Evolutionary conservation across 2,888 invertebrate species (phyloP).

Genomic region (Oligia latruncula): DNA sequence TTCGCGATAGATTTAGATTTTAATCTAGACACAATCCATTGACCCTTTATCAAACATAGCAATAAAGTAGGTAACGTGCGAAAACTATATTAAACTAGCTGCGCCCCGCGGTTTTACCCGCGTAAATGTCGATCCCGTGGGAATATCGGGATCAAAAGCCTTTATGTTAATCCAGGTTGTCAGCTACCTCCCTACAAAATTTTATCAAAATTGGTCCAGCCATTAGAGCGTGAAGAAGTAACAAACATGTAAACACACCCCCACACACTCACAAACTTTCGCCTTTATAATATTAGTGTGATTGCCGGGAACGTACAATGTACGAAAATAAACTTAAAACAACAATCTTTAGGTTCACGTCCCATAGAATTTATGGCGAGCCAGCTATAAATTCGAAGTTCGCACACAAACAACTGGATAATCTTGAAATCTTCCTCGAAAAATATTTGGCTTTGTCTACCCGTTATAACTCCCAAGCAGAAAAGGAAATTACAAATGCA

Average conservation of each 20-base stretch:
- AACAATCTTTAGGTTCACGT: slow-evolving; percentile 22
- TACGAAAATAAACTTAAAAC: slow-evolving; percentile 14
- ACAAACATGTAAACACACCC: too few species aligned
- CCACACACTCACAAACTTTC: too few species aligned
- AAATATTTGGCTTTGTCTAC: background rate
- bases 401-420: background rate
- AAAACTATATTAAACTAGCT: slow-evolving; percentile 8
- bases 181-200: too few species aligned
- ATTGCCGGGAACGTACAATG: slow-evolving; percentile 22
- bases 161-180: too few species aligned
- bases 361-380: slow-evolving; percentile 18
- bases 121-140: too few species aligned
- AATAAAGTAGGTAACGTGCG: slow-evolving; percentile 8
- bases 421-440: background rate
- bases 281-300: too few species aligned
- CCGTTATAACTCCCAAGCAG: background rate
- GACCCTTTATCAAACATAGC: slow-evolving; percentile 28
- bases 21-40: slow-evolving; percentile 38
- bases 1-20: slow-evolving; percentile 28
- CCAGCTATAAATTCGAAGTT: background rate
- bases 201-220: too few species aligned
- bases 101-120: too few species aligned
- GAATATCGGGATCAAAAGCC: too few species aligned
- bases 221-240: too few species aligned
- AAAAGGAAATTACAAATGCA: background rate